Evolutionary conservation across 2,797 vertebrate genomes (phyloP), one percentile per base, ranked within the genome.

Genomic region (Acipenser oxyrinchus): DNA sequence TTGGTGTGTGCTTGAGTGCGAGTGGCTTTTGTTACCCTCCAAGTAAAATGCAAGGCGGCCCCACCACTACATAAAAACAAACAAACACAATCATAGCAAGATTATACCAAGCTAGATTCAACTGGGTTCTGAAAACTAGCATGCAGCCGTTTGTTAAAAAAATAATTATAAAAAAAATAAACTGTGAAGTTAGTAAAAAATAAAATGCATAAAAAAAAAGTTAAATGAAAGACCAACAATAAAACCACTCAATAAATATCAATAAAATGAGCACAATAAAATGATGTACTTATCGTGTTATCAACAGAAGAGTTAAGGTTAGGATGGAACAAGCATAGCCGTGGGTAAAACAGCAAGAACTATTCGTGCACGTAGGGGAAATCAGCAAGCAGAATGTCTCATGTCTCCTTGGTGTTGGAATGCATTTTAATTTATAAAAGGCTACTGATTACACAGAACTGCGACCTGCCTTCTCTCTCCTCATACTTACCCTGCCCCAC

Each of bases 241-340:
- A 23, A 82, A 77, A 7, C 52, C 9, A 67, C 50, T 67, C 50
- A 86, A 84, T 86, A 37, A 37, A 37, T 4, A 37, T 37, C 23
- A 37, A 37, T 37, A 37, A 37, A 37, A 37, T 37, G 23, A 18
- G 15, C 15, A 18, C 15, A 18, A 18, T 18, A 18, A 18, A 18
- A 37, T 92, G 88, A 94, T 94, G 94, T 89, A 92, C 79, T 86
- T 93, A 89, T 86, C 87, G 88, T 91, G 86, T 87, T 90, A 83
- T 90, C 88, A 92, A 89, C 83, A 84, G 87, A 37, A 37, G 23
- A 77, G 81, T 82, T 87, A 85, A 82, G 23, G 23, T 91, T 90
- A 91, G 84, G 86, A 89, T 89, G 91, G 86, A 91, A 92, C 93
- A 94, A 91, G 93, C 92, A 89, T 4, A 93, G 91, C 90, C 90